Base-by-base conservation (phyloP, 1,140 invertebrate genomes). In the Drosophila bocqueti region DNA sequence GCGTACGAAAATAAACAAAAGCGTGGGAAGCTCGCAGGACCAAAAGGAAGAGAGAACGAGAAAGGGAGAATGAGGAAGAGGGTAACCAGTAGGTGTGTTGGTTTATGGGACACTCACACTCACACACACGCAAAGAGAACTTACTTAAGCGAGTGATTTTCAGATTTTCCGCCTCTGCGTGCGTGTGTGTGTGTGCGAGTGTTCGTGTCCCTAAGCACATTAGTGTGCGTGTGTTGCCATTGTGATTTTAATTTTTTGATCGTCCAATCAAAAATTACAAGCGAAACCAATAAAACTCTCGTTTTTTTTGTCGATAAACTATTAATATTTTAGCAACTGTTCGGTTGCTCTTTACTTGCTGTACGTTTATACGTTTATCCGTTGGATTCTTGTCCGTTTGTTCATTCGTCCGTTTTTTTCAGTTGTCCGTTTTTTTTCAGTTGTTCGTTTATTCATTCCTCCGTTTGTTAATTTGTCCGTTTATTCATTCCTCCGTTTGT, bases 111-210 rank as follows among this genome's bases (percentile, higher is more conserved):
- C 38, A 13, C 65, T 15, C 65, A 36, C 36, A 58, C 68, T 11
- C 45, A n/a, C 57, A 13, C 65, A 54, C 68, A 54, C 45, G 66
- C 58, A 65, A 46, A 50, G 49, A 61, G 60, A 77, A 87, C 73
- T 90, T 90, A 76, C 84, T 89, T 89, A 84, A 84, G 81, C 81
- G 71, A 89, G 73, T 89, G 85, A 89, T 89, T 89, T 89, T 75
- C 81, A 84, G 85, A 89, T 87, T 86, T 86, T 78, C 77, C 81
- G 66, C 77, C 55, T 62, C 47, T 46, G n/a, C 58, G 11, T 49
- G 31, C 18, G 31, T 13, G 11, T 24, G 16, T 24, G 16, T 43
- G 54, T 34, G 61, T 47, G 42, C 34, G 54, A 45, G 40, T 43
- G 46, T 42, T 42, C 4, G 16, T 40, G 62, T 57, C 47, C 43